Evolutionary conservation across 2,888 invertebrate genomes (phyloP), one percentile per base, ranked within the genome.

Genomic region (Miltochrista miniata): DNA sequence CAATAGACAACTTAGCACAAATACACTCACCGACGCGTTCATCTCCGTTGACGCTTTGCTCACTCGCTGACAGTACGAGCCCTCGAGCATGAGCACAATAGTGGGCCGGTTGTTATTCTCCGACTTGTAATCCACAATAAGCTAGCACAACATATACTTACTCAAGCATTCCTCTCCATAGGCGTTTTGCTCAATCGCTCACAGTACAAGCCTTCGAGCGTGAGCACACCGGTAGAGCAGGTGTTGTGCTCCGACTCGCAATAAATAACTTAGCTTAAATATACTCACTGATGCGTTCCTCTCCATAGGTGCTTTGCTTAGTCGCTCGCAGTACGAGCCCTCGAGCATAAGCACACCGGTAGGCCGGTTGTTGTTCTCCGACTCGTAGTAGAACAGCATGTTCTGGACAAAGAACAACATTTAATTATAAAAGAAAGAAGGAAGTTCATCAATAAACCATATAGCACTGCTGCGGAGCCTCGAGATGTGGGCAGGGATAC

Each of bases 121-220:
- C 45, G 95, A 95, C 77, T 98, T 98, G 86, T 96, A 98, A 92
- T 98, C n/a, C n/a, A n/a, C n/a, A n/a, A n/a, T n/a, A n/a, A n/a
- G n/a, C n/a, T n/a, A n/a, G n/a, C n/a, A n/a, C n/a, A n/a, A n/a
- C n/a, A n/a, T 30, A 30, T 30, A 48, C 81, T 78, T 51, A 89
- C 89, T 59, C 88, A 83, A 0, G 90, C 83, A 29, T 88, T 89
- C 12, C 90, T 72, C 57, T 90, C 90, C 77, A 87, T 79, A 1
- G 90, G 90, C 1, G 93, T 85, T 52, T 94, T 94, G 81, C 95
- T 95, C 63, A 96, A 93, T 35, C 96, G 85, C 79, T 96, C 96
- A 79, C 96, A 96, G 89, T 97, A 98, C 69, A 97, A 97, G 0
- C 98, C 98, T 81, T 98, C 98, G 45, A 98, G 91, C 61, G 98